Base-by-base conservation (phyloP, 2,888 invertebrate genomes). In the Diaphora mendica region DNA sequence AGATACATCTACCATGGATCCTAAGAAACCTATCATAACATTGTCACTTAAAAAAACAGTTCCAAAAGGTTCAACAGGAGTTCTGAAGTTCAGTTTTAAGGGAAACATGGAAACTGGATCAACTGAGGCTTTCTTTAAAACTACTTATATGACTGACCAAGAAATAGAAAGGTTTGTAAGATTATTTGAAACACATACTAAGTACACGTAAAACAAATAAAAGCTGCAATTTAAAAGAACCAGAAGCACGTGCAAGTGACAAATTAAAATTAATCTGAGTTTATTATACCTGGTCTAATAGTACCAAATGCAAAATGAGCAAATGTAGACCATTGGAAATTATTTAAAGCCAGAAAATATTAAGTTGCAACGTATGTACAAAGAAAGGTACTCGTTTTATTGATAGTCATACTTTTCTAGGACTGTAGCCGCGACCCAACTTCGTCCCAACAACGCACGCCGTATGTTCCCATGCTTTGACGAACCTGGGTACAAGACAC, bases 381-480 rank as follows among this genome's bases (percentile, higher is more conserved):
- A 2, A 20, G 3, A 33, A 3, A 35, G 3, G 35, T 35, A 7
- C 4, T 42, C 5, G 13, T 42, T 42, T 9, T 42, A 42, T 42
- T 42, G 35, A 13, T 42, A 42, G 42, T 44, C 13, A 44, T 15
- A 3, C 44, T 44, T 73, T 48, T 64, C 1, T 81, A 96, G 96
- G 82, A 95, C 96, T 84, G 97, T 97, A 85, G 96, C 97, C 30
- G 97, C 97, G 0, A 97, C 97, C 0, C 96, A 97, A 85, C 93
- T 98, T 77, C 95, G 97, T 62, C 97, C 97, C 0, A 97, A 97
- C 88, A 96, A 97, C 86, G 98, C 98, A 0, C 95, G 97, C n/a
- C 96, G 96, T 33, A 95, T 98, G 82, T 98, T 98, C 88, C 98
- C 98, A 0, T 98, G 98, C 85, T 98, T 98, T 89, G 98, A 98